These are phyloP conservation scores for Sebastes nivosus DNA, from an alignment of 2,797 vertebrate species.

Conservation along the genomic window DNA sequence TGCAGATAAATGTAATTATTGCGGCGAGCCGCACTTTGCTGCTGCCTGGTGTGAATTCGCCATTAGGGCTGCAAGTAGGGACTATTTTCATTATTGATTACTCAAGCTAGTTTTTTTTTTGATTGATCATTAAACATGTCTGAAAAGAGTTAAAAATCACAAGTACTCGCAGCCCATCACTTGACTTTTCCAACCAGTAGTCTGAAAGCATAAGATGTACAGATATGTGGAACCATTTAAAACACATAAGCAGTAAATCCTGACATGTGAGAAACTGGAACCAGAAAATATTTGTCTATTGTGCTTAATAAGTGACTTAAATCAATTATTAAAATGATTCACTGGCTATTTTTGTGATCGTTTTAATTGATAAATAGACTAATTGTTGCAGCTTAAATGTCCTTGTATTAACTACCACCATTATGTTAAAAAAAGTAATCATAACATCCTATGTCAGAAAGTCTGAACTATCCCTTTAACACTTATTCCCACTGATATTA, in stretches of 20 bases:
- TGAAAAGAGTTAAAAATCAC: rapidly evolving
- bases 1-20: too few species aligned
- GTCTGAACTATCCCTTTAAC: conserved; percentile 9
- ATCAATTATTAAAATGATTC: neutral
- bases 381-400: neutral
- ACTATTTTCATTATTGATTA: neutral
- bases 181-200: neutral
- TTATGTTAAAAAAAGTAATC: neutral
- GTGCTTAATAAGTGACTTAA: neutral
- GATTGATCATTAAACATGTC: neutral
- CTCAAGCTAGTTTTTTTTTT: too few species aligned
- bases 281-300: neutral
- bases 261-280: neutral
- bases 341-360: neutral
- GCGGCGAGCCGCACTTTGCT: too few species aligned
- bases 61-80: neutral
- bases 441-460: neutral
- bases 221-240: neutral
- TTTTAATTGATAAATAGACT: neutral
- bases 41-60: too few species aligned
- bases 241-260: neutral
- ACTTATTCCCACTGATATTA: conserved; percentile 30
- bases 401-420: neutral
- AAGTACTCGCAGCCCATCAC: neutral
- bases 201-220: neutral